Percentiles rank a stretch among this genome's conserved stretches.
These are phyloP conservation scores for Amazona vittata DNA, from an alignment of 2,113 vertebrate genomes.

Conservation along the genomic window DNA sequence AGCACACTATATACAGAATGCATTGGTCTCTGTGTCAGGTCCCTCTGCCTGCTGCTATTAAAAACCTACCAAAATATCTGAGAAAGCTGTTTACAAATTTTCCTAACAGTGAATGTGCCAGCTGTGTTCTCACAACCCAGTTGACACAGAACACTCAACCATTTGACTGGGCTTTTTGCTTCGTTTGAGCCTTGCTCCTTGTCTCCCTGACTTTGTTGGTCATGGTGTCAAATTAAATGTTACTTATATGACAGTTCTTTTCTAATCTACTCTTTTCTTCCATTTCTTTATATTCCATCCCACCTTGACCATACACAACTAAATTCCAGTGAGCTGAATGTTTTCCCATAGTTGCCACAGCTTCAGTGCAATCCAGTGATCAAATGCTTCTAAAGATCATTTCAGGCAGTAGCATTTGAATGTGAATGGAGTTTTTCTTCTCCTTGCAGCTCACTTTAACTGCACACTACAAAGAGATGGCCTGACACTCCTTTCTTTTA, in stretches of 20 bases:
- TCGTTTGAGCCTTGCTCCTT: background rate
- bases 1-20: fast-evolving
- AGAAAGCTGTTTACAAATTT: background rate
- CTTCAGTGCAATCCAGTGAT: background rate
- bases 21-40: background rate
- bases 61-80: background rate
- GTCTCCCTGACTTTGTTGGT: background rate
- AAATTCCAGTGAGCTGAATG: background rate
- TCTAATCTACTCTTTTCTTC: background rate
- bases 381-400: background rate
- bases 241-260: background rate
- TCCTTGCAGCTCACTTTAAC: background rate
- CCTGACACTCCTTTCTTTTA: background rate
- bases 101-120: background rate
- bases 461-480: background rate
- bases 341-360: background rate
- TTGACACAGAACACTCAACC: background rate
- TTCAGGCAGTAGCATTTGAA: background rate
- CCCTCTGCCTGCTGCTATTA: background rate
- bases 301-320: background rate
- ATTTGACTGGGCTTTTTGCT: background rate
- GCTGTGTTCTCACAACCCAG: background rate
- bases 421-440: background rate
- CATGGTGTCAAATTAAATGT: background rate
- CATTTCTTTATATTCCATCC: background rate